Evolutionary conservation across 2,797 vertebrate genomes (phyloP).

Genomic region (Odontamblyopus rebecca): DNA sequence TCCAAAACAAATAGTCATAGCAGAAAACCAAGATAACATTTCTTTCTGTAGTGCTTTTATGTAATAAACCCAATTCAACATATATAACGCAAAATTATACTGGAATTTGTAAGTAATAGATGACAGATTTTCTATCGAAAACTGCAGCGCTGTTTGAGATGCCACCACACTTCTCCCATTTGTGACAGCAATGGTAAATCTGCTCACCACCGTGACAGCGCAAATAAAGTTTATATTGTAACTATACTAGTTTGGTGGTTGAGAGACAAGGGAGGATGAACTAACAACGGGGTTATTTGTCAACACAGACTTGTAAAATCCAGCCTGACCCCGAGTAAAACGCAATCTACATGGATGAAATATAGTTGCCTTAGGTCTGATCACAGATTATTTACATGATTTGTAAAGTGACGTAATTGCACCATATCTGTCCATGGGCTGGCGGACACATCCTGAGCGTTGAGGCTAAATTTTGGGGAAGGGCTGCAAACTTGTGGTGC

Average conservation of each 20-base stretch:
- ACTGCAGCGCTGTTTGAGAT: constrained; percentile 22
- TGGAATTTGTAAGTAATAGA: not conserved
- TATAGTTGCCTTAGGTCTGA: constrained; percentile 50
- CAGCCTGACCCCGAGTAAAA: constrained; percentile 11
- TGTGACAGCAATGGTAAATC: constrained; percentile 59
- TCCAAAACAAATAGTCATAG: not conserved
- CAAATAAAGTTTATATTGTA: constrained; percentile 44
- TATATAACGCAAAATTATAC: constrained; percentile 7
- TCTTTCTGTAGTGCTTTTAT: constrained; percentile 16
- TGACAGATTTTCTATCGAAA: not conserved
- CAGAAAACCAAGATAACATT: not conserved
- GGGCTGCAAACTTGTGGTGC: constrained; percentile 68
- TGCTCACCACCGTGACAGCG: constrained; percentile 42
- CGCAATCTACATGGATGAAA: constrained; percentile 19
- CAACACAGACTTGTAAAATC: constrained; percentile 40
- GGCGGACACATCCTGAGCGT: constrained; percentile 49
- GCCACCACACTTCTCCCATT: constrained; percentile 59
- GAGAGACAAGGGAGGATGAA: constrained; percentile 7
- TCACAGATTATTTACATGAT: constrained; percentile 66
- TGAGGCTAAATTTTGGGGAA: constrained; percentile 43
- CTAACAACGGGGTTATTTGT: constrained; percentile 34
- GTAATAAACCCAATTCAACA: constrained; percentile 34
- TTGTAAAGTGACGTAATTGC: constrained; percentile 75
- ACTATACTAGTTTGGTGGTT: constrained; percentile 8
- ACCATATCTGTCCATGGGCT: constrained; percentile 51